A percentile compares a stretch with the other conserved stretches of the same genome.
Evolutionary conservation across 1,140 invertebrate species (phyloP).

Genomic region (Heliconius himera): DNA sequence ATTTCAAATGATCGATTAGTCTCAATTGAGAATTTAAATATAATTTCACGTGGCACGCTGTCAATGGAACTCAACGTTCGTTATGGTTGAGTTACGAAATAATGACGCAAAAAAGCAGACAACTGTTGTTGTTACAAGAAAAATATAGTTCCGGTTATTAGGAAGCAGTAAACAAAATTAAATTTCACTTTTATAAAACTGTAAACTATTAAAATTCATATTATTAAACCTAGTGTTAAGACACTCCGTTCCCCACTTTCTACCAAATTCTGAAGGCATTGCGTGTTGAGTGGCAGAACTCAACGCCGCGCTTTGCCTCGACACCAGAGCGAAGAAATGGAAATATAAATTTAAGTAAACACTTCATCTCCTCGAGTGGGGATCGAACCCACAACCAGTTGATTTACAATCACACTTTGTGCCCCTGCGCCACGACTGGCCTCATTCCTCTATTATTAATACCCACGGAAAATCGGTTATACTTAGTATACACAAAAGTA

Average conservation of each 20-base stretch:
- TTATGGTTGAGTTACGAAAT: conserved; percentile 50
- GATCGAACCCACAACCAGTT: too few relatives aligned
- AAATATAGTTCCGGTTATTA: not conserved
- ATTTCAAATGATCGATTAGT: conserved; percentile 13
- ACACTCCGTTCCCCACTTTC: too few relatives aligned
- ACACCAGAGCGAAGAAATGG: too few relatives aligned
- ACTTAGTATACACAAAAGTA: not conserved
- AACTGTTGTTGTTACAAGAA: not conserved
- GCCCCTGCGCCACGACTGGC: too few relatives aligned
- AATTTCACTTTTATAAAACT: not conserved
- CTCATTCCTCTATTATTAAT: not conserved
- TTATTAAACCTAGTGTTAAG: not conserved
- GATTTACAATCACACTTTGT: too few relatives aligned
- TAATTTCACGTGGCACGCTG: conserved; percentile 31
- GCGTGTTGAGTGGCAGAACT: too few relatives aligned
- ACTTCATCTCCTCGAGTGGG: too few relatives aligned
- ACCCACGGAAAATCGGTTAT: not conserved
- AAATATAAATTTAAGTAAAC: too few relatives aligned
- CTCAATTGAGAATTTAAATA: not conserved
- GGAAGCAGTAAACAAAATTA: not conserved
- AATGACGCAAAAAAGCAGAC: conserved; percentile 45
- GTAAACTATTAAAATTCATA: not conserved
- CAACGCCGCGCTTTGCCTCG: too few relatives aligned
- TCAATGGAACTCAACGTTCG: conserved; percentile 47
- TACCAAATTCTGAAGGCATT: too few relatives aligned